Evolutionary conservation across 2,888 invertebrate genomes (phyloP).

Genomic region (Dione juno): DNA sequence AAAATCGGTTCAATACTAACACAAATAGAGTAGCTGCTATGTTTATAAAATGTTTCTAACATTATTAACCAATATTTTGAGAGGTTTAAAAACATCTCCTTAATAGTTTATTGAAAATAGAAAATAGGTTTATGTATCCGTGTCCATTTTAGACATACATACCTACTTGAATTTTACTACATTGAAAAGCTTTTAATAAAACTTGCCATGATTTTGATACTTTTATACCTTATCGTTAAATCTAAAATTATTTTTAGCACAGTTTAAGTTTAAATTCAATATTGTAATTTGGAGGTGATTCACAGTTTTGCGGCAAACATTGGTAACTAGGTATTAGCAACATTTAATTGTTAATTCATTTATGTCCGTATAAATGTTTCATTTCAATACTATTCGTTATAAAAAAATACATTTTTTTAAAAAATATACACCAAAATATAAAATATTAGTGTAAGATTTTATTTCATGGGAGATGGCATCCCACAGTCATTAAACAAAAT

Average conservation of each 20-base stretch:
- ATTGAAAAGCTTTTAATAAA: background rate
- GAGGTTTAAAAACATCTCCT: slow-evolving; percentile 11
- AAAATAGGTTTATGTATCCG: slow-evolving; percentile 22
- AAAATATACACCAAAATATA: too few relatives aligned
- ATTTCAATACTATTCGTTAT: too few relatives aligned
- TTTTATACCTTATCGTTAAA: background rate
- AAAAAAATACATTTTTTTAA: too few relatives aligned
- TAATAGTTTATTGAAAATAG: slow-evolving; percentile 12
- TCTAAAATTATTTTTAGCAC: background rate
- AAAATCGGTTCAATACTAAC: slow-evolving; percentile 24
- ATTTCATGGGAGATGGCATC: too few relatives aligned
- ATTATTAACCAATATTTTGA: slow-evolving; percentile 22
- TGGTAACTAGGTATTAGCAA: too few relatives aligned
- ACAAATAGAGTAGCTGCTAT: slow-evolving; percentile 16
- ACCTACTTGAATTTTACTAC: background rate
- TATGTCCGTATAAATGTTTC: too few relatives aligned
- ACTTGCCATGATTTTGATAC: background rate
- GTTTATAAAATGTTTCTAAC: slow-evolving; percentile 26
- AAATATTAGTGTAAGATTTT: too few relatives aligned
- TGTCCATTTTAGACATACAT: slow-evolving; percentile 3
- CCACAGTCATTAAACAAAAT: too few relatives aligned
- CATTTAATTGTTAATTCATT: too few relatives aligned
- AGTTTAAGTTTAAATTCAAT: background rate
- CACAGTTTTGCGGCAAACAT: too few relatives aligned
- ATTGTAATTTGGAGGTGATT: too few relatives aligned